These are phyloP conservation scores for Takifugu rubripes DNA, from an alignment of 2,797 vertebrate species.

Conservation along the genomic window DNA sequence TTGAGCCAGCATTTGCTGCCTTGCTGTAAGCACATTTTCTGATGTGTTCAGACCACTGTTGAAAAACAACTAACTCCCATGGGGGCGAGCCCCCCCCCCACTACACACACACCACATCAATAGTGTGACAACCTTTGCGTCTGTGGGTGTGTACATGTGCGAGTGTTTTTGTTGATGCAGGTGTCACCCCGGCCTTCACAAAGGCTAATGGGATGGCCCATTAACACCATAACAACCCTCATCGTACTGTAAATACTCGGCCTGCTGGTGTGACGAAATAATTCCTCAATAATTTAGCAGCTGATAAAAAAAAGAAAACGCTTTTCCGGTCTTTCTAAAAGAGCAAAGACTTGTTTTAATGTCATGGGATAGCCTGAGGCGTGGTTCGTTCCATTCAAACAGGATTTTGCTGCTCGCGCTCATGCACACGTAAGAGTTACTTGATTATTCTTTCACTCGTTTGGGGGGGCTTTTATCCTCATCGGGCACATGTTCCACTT, in stretches of 20 bases:
- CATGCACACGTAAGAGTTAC: not conserved
- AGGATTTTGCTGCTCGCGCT: not conserved
- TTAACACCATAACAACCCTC: constrained; percentile 62
- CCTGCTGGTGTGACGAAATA: constrained; percentile 57
- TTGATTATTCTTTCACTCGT: not conserved
- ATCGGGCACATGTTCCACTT: not conserved
- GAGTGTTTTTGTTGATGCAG: constrained; percentile 61
- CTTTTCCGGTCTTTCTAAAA: constrained; percentile 37
- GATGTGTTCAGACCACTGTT: constrained; percentile 56
- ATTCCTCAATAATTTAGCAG: constrained; percentile 71
- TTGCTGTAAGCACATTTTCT: constrained; percentile 75
- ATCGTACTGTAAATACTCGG: constrained; percentile 66
- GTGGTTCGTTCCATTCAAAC: not conserved
- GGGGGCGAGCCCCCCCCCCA: constrained; percentile 18
- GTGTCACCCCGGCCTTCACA: constrained; percentile 58
- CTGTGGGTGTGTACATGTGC: constrained; percentile 11
- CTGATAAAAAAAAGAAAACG: constrained; percentile 44
- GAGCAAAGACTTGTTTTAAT: constrained; percentile 32
- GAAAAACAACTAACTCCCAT: constrained; percentile 65
- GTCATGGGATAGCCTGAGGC: constrained; percentile 23
- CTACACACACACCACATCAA: constrained; percentile 12
- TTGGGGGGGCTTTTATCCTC: not conserved
- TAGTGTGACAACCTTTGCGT: constrained; percentile 30
- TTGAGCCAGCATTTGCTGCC: constrained; percentile 71
- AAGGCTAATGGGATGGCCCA: constrained; percentile 58